Evolutionary conservation across 2,113 vertebrate genomes (phyloP).

Genomic region (Todiramphus saurophagus): DNA sequence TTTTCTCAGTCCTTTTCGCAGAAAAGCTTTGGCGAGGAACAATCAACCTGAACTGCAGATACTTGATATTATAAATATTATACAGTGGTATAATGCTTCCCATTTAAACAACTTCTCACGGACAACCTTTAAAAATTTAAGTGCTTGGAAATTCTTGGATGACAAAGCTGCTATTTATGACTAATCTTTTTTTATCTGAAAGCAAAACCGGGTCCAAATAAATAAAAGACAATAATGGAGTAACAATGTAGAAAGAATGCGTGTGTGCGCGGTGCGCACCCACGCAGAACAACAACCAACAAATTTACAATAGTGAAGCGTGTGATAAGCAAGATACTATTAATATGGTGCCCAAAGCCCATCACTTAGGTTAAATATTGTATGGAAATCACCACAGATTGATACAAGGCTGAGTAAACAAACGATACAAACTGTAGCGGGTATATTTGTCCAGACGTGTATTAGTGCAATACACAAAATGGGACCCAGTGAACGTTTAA

Average conservation of each 20-base stretch:
- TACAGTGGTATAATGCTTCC: neutral
- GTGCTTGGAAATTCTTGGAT: slow-evolving; percentile 36
- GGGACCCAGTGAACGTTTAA: slow-evolving; percentile 38
- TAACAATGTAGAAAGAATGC: slow-evolving; percentile 11
- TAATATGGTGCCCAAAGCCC: neutral
- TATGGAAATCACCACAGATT: neutral
- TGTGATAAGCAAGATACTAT: neutral
- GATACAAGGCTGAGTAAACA: slow-evolving; percentile 49
- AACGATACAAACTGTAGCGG: neutral
- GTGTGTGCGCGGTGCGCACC: neutral
- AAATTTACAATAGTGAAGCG: neutral
- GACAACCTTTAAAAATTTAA: slow-evolving; percentile 41
- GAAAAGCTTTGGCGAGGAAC: neutral
- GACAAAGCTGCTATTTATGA: slow-evolving; percentile 33
- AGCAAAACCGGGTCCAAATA: slow-evolving; percentile 17
- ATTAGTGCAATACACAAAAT: slow-evolving; percentile 42
- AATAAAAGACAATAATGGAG: slow-evolving; percentile 11
- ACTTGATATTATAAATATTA: slow-evolving; percentile 17
- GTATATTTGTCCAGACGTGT: slow-evolving; percentile 43
- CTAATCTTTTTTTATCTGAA: slow-evolving; percentile 53
- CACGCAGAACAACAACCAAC: slow-evolving; percentile 19
- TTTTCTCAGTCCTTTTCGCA: neutral
- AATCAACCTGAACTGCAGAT: neutral
- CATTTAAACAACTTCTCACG: slow-evolving; percentile 31
- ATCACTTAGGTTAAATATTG: slow-evolving; percentile 19